Conservation (phyloP, 2,888 invertebrate species). For the Xestoiulus laeticollis region DNA sequence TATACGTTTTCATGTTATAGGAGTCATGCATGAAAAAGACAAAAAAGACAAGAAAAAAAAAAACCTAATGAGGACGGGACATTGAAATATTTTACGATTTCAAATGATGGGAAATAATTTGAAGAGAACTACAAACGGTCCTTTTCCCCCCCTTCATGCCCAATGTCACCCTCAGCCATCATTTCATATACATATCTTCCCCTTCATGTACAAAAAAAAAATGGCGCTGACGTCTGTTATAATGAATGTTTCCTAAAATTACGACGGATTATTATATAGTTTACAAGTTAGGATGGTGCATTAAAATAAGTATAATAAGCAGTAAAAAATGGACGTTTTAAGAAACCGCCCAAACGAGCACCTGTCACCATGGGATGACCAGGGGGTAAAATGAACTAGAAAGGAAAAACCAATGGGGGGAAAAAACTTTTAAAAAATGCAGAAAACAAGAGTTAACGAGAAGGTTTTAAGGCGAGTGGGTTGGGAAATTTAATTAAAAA, state of each 20-base stretch:
- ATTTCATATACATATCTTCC: not conserved
- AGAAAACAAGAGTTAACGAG: not conserved
- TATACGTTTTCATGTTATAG: no score
- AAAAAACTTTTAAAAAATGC: not conserved
- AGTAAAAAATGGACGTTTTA: not conserved
- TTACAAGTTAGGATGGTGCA: not conserved
- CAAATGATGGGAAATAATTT: slow-evolving; percentile 24
- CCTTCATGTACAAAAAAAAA: not conserved
- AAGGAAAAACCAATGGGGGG: not conserved
- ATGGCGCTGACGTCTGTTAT: slow-evolving; percentile 26
- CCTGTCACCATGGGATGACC: not conserved
- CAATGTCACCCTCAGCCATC: not conserved
- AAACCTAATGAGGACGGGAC: not conserved
- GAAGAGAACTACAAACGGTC: not conserved
- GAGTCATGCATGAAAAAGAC: not conserved
- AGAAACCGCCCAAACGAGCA: not conserved
- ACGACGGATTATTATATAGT: slow-evolving; percentile 17
- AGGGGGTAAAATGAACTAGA: not conserved
- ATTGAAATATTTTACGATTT: slow-evolving; percentile 26
- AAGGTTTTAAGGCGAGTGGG: not conserved
- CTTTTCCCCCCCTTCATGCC: not conserved
- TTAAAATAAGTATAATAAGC: not conserved
- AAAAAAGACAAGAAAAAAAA: not conserved
- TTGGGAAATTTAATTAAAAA: slow-evolving; percentile 26
- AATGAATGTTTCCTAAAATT: slow-evolving; percentile 19